A percentile compares a stretch with the other conserved stretches of the same genome.
Evolutionary conservation across 2,113 vertebrate genomes (phyloP).

Genomic region (Thalassoma bifasciatum): DNA sequence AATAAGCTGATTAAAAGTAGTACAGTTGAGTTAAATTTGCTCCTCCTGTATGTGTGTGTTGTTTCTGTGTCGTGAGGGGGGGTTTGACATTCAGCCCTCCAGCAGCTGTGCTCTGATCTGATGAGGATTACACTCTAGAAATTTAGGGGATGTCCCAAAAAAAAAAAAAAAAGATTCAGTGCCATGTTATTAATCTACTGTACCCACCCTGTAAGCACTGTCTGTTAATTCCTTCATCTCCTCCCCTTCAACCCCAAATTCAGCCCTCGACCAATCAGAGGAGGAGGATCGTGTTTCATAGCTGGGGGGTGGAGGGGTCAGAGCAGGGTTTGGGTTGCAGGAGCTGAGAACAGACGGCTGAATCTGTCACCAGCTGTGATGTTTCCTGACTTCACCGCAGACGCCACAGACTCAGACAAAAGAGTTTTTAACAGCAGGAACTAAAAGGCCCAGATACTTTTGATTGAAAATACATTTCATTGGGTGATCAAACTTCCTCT

Average conservation of each 20-base stretch:
- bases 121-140: constrained; percentile 56
- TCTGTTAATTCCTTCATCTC: constrained; percentile 11
- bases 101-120: constrained; percentile 58
- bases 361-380: neutral
- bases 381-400: neutral
- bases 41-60: neutral
- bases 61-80: neutral
- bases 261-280: constrained; percentile 38
- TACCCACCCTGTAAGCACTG: constrained; percentile 22
- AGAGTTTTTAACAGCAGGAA: too few relatives aligned
- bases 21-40: too few relatives aligned
- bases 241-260: neutral
- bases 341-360: constrained; percentile 49
- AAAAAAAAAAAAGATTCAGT: constrained; percentile 11
- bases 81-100: neutral
- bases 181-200: constrained; percentile 53
- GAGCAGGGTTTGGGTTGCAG: constrained; percentile 56
- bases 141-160: constrained; percentile 61
- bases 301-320: constrained; percentile 15
- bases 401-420: too few relatives aligned
- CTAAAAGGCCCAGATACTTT: too few relatives aligned
- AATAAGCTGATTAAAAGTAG: too few relatives aligned
- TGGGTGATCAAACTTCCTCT: too few relatives aligned
- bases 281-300: constrained; percentile 58
- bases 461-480: too few relatives aligned